Evolutionary conservation across 2,888 invertebrate species (phyloP).

Genomic region (Parelbella ahira): DNA sequence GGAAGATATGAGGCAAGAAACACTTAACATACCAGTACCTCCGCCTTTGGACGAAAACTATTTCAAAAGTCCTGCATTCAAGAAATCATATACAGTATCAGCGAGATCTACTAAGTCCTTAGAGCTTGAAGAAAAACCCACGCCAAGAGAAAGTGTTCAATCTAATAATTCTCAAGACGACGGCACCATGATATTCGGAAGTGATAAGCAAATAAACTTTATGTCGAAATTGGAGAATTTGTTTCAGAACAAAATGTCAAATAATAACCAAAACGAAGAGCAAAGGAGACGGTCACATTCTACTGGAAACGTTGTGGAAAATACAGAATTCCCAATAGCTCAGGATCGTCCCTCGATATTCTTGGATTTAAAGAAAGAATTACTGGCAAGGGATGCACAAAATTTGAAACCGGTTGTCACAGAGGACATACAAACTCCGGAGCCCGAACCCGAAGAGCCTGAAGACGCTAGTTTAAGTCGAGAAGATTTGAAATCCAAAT

Average conservation of each 20-base stretch:
- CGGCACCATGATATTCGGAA: conserved; percentile 42
- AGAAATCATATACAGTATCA: conserved; percentile 44
- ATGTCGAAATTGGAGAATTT: conserved; percentile 67
- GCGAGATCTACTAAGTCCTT: conserved; percentile 34
- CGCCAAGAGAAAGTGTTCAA: conserved; percentile 38
- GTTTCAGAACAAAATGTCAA: conserved; percentile 56
- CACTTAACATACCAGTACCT: conserved; percentile 58
- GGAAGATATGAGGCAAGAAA: conserved; percentile 47
- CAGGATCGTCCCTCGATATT: conserved; percentile 50
- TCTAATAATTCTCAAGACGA: conserved; percentile 42
- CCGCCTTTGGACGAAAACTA: conserved; percentile 65
- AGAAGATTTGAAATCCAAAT: conserved; percentile 63
- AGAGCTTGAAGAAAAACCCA: conserved; percentile 33
- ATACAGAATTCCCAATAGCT: conserved; percentile 38
- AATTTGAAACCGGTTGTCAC: conserved; percentile 47
- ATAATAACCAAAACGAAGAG: conserved; percentile 47
- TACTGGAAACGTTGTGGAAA: conserved; percentile 53
- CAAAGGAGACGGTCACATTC: conserved; percentile 60
- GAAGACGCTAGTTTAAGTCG: conserved; percentile 54
- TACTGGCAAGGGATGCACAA: conserved; percentile 47
- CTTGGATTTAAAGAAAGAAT: conserved; percentile 60
- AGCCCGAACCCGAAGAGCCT: conserved; percentile 36
- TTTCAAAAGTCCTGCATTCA: conserved; percentile 43
- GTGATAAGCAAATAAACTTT: conserved; percentile 51
- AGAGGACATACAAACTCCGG: conserved; percentile 35